Base-by-base conservation (phyloP, 1,140 invertebrate genomes). In the Sinonovacula constricta region DNA sequence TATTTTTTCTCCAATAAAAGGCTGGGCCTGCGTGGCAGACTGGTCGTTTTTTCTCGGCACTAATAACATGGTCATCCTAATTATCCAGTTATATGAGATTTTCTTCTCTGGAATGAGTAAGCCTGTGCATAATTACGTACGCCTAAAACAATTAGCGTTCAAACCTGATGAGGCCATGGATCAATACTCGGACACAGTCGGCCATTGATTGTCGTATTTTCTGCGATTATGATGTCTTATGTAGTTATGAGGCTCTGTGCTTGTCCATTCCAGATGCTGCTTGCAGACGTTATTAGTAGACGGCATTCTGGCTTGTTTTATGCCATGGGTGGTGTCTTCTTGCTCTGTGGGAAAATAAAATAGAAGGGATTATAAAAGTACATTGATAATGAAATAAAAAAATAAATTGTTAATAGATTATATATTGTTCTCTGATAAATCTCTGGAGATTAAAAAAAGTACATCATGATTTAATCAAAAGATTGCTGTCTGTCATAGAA, bases 101-200 rank as follows among this genome's bases (percentile, higher is more conserved):
- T 22, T 60, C 59, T 60, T 3, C 2, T 51, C 28, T 26, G 51
- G 59, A 34, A 36, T 34, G 15, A 26, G 30, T 34, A 30, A 60
- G 24, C 5, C 26, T 22, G 34, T 30, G 60, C 56, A 74, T 74
- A 74, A 74, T 74, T 74, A 74, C 53, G 59, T 71, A 74, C 59
- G 70, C 62, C 70, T 74, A 63, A 74, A 74, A 74, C 70, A 74
- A 74, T 74, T 74, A 74, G 70, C 39, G 57, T 63, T 74, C 59
- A 74, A 74, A 63, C 70, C 33, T 74, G 70, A 51, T 74, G 70
- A 74, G 22, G 57, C 51, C 63, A 1, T 53, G 49, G 53, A 71
- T 60, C 67, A 70, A 70, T 70, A 70, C 30, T 14, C 1, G 53
- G 53, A 33, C 49, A 51, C 54, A 70, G 12, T n/a, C 26, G n/a